Percentiles rank a stretch among this genome's conserved stretches.
phyloP scores from a whole-genome alignment of 2,888 invertebrate species.

The Acrobasis consociella region DNA sequence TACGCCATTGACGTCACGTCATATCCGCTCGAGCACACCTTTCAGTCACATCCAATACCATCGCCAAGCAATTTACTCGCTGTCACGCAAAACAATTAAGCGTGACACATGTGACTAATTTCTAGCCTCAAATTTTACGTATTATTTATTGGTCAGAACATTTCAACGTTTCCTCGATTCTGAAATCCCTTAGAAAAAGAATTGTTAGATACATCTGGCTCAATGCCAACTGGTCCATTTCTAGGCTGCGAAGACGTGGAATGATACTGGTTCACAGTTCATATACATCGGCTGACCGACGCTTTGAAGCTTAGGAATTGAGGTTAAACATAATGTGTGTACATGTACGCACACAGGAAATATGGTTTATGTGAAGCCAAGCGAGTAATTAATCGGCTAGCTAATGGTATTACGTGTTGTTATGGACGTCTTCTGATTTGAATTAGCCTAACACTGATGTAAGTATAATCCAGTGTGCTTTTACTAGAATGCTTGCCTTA shows the following conservation, averaged over 20 bases:
- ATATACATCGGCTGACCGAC: conserved; percentile 66
- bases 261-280: conserved; percentile 76
- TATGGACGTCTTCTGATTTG: conserved; percentile 33
- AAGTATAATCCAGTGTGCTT: no score
- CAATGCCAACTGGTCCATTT: conserved; percentile 72
- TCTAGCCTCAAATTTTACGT: conserved; percentile 62
- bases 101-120: conserved; percentile 68
- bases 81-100: conserved; percentile 67
- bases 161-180: conserved; percentile 47
- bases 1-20: conserved; percentile 48
- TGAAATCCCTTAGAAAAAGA: conserved; percentile 59
- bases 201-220: conserved; percentile 56
- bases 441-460: conserved; percentile 26
- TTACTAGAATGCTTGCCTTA: no score
- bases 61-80: conserved; percentile 62
- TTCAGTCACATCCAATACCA: conserved; percentile 54
- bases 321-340: conserved; percentile 61
- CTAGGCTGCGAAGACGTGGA: conserved; percentile 61
- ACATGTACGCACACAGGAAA: conserved; percentile 57
- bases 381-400: conserved; percentile 70
- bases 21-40: conserved; percentile 38
- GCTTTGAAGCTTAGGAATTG: conserved; percentile 71
- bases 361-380: conserved; percentile 65
- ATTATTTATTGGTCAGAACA: conserved; percentile 53
- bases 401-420: conserved; percentile 57